phyloP scores from a whole-genome alignment of 2,797 vertebrate genomes.

The Gymnothorax javanicus region DNA sequence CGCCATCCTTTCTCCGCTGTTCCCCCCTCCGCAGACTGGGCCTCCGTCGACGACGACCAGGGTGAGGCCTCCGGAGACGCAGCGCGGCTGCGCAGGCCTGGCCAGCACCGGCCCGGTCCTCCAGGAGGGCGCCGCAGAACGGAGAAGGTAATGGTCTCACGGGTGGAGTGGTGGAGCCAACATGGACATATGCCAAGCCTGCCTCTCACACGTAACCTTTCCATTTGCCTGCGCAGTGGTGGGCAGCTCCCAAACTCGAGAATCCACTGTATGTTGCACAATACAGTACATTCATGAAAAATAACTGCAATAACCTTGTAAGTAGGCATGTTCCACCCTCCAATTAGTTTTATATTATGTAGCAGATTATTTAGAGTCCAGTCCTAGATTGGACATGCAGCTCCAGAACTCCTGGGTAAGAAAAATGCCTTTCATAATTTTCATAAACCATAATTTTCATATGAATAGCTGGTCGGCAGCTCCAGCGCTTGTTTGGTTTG shows the following conservation, averaged over 20 bases:
- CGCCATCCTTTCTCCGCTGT: neutral
- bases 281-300: neutral
- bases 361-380: neutral
- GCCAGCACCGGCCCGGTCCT: constrained; percentile 48
- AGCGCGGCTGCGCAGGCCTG: constrained; percentile 59
- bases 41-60: constrained; percentile 33
- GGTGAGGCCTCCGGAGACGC: constrained; percentile 51
- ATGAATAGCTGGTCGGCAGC: no score
- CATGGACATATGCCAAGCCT: constrained; percentile 6
- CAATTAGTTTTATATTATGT: neutral
- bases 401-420: no score
- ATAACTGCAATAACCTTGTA: neutral
- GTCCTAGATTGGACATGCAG: no score
- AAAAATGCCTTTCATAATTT: no score
- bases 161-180: constrained; percentile 37
- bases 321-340: neutral
- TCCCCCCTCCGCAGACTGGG: constrained; percentile 39
- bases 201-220: constrained; percentile 24
- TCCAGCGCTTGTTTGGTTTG: neutral
- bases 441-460: neutral
- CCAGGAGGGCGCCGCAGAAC: constrained; percentile 52
- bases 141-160: constrained; percentile 67
- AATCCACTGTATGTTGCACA: neutral
- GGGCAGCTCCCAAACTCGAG: constrained; percentile 8
- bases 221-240: constrained; percentile 23